A percentile compares a stretch with the other conserved stretches of the same genome.
These are phyloP conservation scores for Daptonema setosum DNA, from an alignment of 2,888 invertebrate species.

Conservation along the genomic window DNA sequence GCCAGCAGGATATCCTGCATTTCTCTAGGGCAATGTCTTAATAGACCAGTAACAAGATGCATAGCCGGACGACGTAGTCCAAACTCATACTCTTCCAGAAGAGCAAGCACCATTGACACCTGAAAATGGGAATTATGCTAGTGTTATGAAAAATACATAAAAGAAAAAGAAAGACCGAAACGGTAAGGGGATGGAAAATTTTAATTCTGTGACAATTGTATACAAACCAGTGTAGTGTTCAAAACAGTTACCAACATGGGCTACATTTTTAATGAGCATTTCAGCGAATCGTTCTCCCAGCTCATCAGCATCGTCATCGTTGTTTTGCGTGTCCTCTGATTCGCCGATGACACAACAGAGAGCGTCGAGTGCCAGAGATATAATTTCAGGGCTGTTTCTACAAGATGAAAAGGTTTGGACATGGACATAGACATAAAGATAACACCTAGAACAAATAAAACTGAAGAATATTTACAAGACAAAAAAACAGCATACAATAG, in stretches of 20 bases:
- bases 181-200: no score
- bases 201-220: background rate
- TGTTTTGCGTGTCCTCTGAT: conserved; percentile 26
- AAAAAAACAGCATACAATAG: no score
- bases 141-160: background rate
- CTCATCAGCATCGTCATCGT: conserved; percentile 25
- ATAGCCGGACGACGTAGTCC: conserved; percentile 62
- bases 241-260: conserved; percentile 19
- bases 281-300: conserved; percentile 34
- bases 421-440: no score
- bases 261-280: conserved; percentile 27
- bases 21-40: conserved; percentile 48
- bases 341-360: conserved; percentile 59
- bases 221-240: background rate
- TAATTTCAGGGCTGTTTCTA: conserved; percentile 64
- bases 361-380: conserved; percentile 71
- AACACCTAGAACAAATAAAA: no score
- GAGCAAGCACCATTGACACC: conserved; percentile 39
- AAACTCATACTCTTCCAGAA: conserved; percentile 78
- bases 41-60: conserved; percentile 53
- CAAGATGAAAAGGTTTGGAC: conserved; percentile 7
- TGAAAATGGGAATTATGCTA: background rate
- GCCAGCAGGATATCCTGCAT: conserved; percentile 33
- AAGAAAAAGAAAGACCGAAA: no score
- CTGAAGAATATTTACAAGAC: no score